Percentiles rank a stretch among this genome's conserved stretches.
phyloP scores from a whole-genome alignment of 2,888 invertebrate species.

The Helicoverpa assulta region DNA sequence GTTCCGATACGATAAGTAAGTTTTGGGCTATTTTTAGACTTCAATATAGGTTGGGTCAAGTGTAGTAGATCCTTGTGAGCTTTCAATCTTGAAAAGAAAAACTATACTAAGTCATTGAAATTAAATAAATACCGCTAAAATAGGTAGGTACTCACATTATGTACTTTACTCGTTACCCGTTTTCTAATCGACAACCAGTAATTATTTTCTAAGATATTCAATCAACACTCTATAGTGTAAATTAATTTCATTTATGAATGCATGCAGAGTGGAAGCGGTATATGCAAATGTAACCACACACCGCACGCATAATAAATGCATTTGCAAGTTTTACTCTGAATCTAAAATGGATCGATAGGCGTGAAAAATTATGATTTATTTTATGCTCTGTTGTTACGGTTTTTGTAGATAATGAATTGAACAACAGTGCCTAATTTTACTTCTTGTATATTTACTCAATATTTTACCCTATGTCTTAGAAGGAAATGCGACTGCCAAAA shows the following conservation, averaged over 20 bases:
- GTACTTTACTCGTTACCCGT: no score
- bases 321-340: conserved; percentile 38
- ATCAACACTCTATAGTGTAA: conserved; percentile 3
- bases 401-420: no score
- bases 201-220: conserved; percentile 3
- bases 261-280: conserved; percentile 16
- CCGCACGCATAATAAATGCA: conserved; percentile 22
- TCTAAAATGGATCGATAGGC: conserved; percentile 19
- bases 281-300: conserved; percentile 33
- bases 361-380: conserved; percentile 15
- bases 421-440: no score
- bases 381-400: background rate
- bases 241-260: conserved; percentile 15
- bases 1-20: conserved; percentile 2
- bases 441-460: no score
- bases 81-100: no score
- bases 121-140: no score
- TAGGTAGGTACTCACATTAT: no score
- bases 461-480: no score
- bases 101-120: no score
- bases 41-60: background rate
- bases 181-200: background rate
- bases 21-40: conserved; percentile 2
- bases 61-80: background rate
- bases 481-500: no score